Percentiles rank a stretch among this genome's conserved stretches.
Evolutionary conservation across 1,140 invertebrate genomes (phyloP).

Genomic region (Reticulitermes speratus): DNA sequence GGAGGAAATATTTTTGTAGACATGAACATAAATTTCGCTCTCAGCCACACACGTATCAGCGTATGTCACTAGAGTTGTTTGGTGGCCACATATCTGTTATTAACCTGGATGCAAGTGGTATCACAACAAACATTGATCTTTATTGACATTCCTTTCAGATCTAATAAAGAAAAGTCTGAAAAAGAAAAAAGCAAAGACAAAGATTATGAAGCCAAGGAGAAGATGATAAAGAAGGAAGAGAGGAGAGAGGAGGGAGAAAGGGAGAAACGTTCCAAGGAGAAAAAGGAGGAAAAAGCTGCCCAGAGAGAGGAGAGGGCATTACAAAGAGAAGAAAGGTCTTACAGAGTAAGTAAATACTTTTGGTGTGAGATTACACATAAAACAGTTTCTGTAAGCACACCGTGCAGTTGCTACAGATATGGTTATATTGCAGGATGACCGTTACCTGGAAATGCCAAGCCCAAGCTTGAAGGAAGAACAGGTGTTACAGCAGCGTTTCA

Average conservation of each 20-base stretch:
- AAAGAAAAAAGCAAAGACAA: conserved; percentile 35
- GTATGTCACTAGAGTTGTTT: too few relatives aligned
- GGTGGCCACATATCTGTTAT: too few relatives aligned
- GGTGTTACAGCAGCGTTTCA: conserved; percentile 23
- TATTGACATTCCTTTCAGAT: conserved; percentile 8
- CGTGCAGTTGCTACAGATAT: too few relatives aligned
- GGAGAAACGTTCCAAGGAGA: conserved; percentile 46
- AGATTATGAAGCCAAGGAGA: conserved; percentile 40
- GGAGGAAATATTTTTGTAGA: too few relatives aligned
- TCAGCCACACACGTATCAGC: too few relatives aligned
- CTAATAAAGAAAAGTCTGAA: conserved; percentile 39
- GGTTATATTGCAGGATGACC: conserved; percentile 28
- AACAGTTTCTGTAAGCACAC: too few relatives aligned
- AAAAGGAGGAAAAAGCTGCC: conserved; percentile 48
- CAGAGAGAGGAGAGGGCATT: conserved; percentile 44
- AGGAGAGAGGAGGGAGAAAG: conserved; percentile 46
- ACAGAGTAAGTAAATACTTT: conserved; percentile 45
- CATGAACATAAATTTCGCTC: too few relatives aligned
- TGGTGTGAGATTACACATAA: too few relatives aligned
- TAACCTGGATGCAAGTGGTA: too few relatives aligned
- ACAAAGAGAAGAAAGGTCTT: conserved; percentile 51
- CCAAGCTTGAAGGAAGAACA: conserved; percentile 42
- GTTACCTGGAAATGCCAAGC: conserved; percentile 35
- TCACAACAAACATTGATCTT: not conserved
- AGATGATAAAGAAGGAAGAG: conserved; percentile 47